Conservation (phyloP, 1,140 invertebrate species). For the Vanessa atalanta region DNA sequence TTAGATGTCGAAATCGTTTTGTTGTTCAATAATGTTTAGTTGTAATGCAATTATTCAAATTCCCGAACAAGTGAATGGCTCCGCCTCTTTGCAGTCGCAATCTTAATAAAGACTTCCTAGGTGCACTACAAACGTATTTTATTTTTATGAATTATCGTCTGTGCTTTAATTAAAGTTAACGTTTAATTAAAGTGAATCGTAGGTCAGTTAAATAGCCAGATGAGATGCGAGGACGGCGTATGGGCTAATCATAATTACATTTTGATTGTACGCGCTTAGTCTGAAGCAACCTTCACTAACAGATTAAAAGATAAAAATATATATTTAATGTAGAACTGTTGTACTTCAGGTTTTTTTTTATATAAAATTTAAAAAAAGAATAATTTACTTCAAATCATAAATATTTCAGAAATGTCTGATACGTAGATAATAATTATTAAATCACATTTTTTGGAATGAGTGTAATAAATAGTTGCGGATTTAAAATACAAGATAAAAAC, state of each 20-base stretch:
- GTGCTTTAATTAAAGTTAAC: constrained; percentile 69
- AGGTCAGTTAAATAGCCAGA: constrained; percentile 55
- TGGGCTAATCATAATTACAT: constrained; percentile 54
- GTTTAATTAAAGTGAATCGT: constrained; percentile 74
- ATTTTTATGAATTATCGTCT: constrained; percentile 67
- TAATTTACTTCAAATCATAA: not conserved
- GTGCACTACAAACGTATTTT: constrained; percentile 65
- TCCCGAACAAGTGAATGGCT: constrained; percentile 61
- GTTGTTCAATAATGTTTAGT: constrained; percentile 37
- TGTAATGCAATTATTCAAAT: constrained; percentile 76
- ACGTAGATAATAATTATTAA: not conserved
- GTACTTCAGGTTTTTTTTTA: not conserved
- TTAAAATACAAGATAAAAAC: not conserved
- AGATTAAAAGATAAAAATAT: not conserved
- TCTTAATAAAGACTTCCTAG: constrained; percentile 80
- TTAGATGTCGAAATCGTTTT: constrained; percentile 35
- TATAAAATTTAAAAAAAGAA: not conserved
- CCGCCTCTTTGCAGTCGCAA: constrained; percentile 77
- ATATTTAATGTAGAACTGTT: not conserved
- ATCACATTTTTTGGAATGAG: not conserved
- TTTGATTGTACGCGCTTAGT: constrained; percentile 41
- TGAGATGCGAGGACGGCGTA: constrained; percentile 43
- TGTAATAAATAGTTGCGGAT: not conserved
- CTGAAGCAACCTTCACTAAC: constrained; percentile 11
- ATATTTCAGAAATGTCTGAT: not conserved